Evolutionary conservation across 2,888 invertebrate genomes (phyloP).

Genomic region (Drosophila prolongata): DNA sequence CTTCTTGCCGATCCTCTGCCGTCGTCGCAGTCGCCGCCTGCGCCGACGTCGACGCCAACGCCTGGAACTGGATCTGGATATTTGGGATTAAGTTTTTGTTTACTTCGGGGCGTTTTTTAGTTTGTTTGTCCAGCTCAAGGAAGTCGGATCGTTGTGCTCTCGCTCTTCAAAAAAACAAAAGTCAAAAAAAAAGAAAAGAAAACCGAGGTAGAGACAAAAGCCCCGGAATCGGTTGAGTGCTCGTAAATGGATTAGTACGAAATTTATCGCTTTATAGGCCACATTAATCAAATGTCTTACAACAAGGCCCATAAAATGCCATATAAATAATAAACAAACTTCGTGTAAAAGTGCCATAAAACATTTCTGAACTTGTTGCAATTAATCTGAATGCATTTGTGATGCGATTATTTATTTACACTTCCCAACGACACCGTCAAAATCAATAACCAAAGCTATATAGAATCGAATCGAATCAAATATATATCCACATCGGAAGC

Average conservation of each 20-base stretch:
- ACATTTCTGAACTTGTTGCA: constrained; percentile 40
- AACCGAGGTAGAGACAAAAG: constrained; percentile 34
- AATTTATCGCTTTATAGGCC: constrained; percentile 62
- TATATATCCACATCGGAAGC: constrained; percentile 16
- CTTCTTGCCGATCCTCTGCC: constrained; percentile 58
- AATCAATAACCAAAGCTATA: constrained; percentile 45
- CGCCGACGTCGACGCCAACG: constrained; percentile 26
- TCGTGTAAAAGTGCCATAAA: constrained; percentile 51
- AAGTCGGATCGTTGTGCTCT: constrained; percentile 75
- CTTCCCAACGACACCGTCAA: constrained; percentile 27
- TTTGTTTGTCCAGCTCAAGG: constrained; percentile 81
- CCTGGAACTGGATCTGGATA: constrained; percentile 69
- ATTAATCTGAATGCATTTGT: constrained; percentile 47
- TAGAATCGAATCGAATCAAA: constrained; percentile 4
- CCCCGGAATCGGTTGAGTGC: constrained; percentile 56
- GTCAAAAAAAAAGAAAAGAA: constrained; percentile 14
- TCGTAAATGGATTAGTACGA: constrained; percentile 68
- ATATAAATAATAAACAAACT: constrained; percentile 54
- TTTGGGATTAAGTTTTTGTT: constrained; percentile 83
- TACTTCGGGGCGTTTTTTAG: constrained; percentile 82
- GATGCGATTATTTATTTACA: constrained; percentile 38
- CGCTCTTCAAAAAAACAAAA: constrained; percentile 31
- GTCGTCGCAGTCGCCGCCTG: constrained; percentile 11
- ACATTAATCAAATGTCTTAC: constrained; percentile 65
- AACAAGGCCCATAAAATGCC: constrained; percentile 56